Evolutionary conservation across 2,113 vertebrate species (phyloP).

Genomic region (Dipodomys stephensi): DNA sequence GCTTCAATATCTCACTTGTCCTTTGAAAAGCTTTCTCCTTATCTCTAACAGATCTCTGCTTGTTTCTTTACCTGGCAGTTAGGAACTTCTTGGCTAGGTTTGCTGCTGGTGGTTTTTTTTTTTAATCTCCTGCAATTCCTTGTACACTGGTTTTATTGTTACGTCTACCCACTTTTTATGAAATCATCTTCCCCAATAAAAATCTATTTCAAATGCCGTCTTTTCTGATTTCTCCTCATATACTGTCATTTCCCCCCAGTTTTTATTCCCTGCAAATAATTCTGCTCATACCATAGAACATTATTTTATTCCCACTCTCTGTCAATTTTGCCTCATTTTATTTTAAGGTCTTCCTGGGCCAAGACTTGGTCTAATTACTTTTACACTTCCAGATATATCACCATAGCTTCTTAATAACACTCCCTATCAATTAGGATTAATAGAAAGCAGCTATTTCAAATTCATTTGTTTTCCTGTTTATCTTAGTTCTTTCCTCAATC

Average conservation of each 20-base stretch:
- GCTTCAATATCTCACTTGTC: background rate
- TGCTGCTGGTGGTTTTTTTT: background rate
- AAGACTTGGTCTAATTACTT: background rate
- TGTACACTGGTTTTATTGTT: background rate
- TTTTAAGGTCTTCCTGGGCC: slow-evolving; percentile 9
- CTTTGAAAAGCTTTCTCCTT: background rate
- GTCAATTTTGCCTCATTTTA: background rate
- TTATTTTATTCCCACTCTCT: background rate
- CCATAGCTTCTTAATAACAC: background rate
- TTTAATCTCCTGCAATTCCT: background rate
- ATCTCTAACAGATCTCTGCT: background rate
- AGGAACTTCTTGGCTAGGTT: background rate
- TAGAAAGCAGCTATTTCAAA: background rate
- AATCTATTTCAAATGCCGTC: background rate
- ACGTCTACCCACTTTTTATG: background rate
- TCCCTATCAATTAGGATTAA: slow-evolving; percentile 11
- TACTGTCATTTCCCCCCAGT: background rate
- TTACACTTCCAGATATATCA: background rate
- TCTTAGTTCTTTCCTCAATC: background rate
- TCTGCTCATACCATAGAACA: background rate
- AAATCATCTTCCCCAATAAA: background rate
- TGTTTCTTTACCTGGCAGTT: background rate
- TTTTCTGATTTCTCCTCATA: background rate
- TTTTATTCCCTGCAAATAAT: background rate
- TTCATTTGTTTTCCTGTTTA: background rate